Conservation (phyloP, 2,797 vertebrate species). For the Sebastes oblongus region DNA sequence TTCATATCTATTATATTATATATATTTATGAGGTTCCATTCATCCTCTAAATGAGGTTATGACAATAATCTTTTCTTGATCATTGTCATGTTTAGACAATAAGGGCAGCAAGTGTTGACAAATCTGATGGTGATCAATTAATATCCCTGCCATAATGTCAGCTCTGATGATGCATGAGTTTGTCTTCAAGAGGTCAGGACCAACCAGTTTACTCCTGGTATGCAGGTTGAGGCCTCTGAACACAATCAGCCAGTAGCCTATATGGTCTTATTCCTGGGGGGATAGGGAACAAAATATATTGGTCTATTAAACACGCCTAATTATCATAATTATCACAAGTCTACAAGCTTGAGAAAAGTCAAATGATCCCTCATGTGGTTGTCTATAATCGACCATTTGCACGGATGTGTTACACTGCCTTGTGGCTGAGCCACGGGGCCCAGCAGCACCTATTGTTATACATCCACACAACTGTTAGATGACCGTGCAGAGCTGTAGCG, state of each 20-base stretch:
- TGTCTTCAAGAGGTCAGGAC: constrained; percentile 31
- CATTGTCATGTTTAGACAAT: neutral
- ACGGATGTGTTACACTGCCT: constrained; percentile 76
- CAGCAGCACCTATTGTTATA: constrained; percentile 64
- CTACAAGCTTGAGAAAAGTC: constrained; percentile 66
- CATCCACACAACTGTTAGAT: constrained; percentile 54
- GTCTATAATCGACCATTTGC: constrained; percentile 76
- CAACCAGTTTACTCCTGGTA: constrained; percentile 24
- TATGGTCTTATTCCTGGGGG: constrained; percentile 14
- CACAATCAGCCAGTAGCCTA: neutral
- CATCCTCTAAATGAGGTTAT: neutral
- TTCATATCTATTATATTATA: neutral
- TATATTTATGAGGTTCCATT: neutral
- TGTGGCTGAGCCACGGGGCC: constrained; percentile 67
- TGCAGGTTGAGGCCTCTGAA: constrained; percentile 28
- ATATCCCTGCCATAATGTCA: neutral
- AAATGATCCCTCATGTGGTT: constrained; percentile 77
- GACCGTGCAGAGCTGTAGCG: constrained; percentile 31
- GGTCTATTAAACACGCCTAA: constrained; percentile 74
- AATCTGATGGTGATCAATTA: constrained; percentile 1
- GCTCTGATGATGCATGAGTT: constrained; percentile 11
- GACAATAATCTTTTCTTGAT: neutral
- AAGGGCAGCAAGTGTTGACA: neutral
- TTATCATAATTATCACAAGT: constrained; percentile 78
- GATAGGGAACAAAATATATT: constrained; percentile 11